A percentile compares a stretch with the other conserved stretches of the same genome.
Conservation (phyloP, 2,888 invertebrate species). For the Apeira syringaria region DNA sequence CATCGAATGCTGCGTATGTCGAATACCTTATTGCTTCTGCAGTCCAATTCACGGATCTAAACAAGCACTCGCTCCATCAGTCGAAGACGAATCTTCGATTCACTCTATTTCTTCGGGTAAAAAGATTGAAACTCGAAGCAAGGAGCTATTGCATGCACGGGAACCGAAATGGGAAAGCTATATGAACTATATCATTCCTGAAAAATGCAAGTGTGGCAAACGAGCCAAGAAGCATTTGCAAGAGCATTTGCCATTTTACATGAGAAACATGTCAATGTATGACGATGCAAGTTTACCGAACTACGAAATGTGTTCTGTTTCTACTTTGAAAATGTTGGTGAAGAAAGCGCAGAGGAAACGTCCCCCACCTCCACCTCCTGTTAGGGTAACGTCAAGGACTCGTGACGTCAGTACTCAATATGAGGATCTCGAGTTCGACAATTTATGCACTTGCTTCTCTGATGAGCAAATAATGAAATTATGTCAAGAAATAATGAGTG, state of each 20-base stretch:
- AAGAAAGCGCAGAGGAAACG: slow-evolving; percentile 41
- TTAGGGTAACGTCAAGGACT: slow-evolving; percentile 39
- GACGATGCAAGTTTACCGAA: slow-evolving; percentile 51
- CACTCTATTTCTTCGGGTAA: slow-evolving; percentile 34
- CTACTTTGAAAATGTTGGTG: slow-evolving; percentile 50
- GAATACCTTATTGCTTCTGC: slow-evolving; percentile 56
- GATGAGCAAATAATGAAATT: slow-evolving; percentile 49
- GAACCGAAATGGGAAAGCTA: slow-evolving; percentile 68
- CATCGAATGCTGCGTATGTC: slow-evolving; percentile 50
- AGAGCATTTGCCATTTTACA: slow-evolving; percentile 65
- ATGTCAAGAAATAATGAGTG: slow-evolving; percentile 30
- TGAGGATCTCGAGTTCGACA: slow-evolving; percentile 54
- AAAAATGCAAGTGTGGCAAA: slow-evolving; percentile 54
- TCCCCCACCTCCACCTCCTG: slow-evolving; percentile 27
- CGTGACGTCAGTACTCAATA: slow-evolving; percentile 54
- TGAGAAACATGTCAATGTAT: slow-evolving; percentile 57
- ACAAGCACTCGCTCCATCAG: slow-evolving; percentile 10
- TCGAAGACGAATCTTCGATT: slow-evolving; percentile 22
- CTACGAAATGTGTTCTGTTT: slow-evolving; percentile 55
- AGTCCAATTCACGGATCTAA: slow-evolving; percentile 35
- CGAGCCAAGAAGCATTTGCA: slow-evolving; percentile 57
- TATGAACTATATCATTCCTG: slow-evolving; percentile 49
- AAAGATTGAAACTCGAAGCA: slow-evolving; percentile 42
- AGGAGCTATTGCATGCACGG: slow-evolving; percentile 50
- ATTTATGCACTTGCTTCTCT: slow-evolving; percentile 59